phyloP scores from a whole-genome alignment of 2,888 invertebrate genomes.

The Chaetogeoica ovagalla region DNA sequence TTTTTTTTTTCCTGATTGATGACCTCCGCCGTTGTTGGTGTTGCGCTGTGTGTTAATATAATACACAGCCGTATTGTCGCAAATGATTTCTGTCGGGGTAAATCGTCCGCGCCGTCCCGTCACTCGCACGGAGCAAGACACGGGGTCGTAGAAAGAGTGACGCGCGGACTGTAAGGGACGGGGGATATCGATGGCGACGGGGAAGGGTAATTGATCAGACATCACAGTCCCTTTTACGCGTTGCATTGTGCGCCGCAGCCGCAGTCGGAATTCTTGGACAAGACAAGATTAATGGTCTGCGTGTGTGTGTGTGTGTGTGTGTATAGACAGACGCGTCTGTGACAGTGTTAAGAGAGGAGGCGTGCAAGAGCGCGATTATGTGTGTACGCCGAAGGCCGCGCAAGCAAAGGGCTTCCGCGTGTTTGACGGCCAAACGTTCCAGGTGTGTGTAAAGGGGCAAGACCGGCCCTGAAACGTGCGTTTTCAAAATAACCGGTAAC shows the following conservation, averaged over 20 bases:
- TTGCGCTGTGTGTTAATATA: background rate
- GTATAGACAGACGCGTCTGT: background rate
- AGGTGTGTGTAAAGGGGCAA: no score
- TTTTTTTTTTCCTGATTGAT: constrained; percentile 50
- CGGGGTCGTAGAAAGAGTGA: background rate
- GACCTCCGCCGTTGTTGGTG: constrained; percentile 35
- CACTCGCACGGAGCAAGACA: background rate
- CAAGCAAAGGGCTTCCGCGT: no score
- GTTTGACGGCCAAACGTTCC: no score
- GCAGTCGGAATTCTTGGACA: constrained; percentile 47
- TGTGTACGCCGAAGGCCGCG: no score
- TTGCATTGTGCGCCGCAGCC: constrained; percentile 39
- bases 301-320: constrained; percentile 21
- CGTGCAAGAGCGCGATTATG: no score
- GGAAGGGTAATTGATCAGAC: constrained; percentile 50
- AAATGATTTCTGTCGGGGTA: constrained; percentile 42
- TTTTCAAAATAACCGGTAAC: no score
- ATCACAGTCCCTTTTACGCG: constrained; percentile 44
- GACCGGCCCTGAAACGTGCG: no score
- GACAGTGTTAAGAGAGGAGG: no score
- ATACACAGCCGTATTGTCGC: constrained; percentile 5
- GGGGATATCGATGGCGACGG: background rate
- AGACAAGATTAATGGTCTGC: constrained; percentile 52
- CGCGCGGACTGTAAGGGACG: no score
- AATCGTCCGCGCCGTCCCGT: background rate